Evolutionary conservation across 2,888 invertebrate species (phyloP).

Genomic region (Glaucopsyche alexis): DNA sequence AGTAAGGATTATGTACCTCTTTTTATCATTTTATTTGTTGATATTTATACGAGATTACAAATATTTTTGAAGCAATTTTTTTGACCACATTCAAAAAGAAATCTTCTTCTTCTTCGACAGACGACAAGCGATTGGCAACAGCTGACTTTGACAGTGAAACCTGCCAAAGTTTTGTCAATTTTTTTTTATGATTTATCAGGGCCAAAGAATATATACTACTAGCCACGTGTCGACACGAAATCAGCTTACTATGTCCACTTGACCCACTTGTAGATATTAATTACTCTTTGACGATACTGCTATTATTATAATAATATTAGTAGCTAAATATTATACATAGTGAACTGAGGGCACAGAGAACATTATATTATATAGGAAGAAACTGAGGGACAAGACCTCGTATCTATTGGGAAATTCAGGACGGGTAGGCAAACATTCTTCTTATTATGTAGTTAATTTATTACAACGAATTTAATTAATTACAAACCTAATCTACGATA

Average conservation of each 20-base stretch:
- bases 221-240: neutral
- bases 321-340: no score
- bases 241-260: no score
- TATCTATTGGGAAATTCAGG: neutral
- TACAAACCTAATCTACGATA: neutral
- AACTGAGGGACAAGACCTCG: neutral
- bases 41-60: neutral
- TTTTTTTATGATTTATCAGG: neutral
- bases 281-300: no score
- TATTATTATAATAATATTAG: no score
- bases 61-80: neutral
- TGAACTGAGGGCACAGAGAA: no score
- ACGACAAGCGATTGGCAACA: neutral
- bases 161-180: neutral
- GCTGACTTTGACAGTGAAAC: neutral
- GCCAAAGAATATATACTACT: no score
- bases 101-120: no score
- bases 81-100: neutral
- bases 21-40: conserved; percentile 50
- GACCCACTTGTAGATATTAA: no score
- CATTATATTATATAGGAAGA: neutral
- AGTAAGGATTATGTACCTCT: conserved; percentile 57
- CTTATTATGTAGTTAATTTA: neutral
- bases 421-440: neutral
- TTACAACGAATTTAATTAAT: neutral